These are phyloP conservation scores for Thaumatotibia leucotreta DNA, from an alignment of 1,140 invertebrate genomes.

Conservation along the genomic window DNA sequence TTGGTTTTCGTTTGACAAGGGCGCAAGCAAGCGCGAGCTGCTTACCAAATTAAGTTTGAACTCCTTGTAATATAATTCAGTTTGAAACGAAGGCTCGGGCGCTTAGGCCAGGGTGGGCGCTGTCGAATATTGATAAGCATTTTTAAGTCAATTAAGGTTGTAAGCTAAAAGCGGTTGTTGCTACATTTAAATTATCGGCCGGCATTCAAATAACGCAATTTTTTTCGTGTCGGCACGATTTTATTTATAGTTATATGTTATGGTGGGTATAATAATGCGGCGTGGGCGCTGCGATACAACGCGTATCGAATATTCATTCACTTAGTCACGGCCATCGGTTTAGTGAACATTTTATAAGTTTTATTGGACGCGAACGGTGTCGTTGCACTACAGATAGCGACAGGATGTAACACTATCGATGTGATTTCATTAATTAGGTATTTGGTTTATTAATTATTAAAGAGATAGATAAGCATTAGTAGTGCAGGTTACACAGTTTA, in stretches of 20 bases:
- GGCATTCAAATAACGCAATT: constrained; percentile 75
- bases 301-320: constrained; percentile 50
- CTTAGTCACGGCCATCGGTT: constrained; percentile 40
- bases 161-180: constrained; percentile 76
- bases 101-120: constrained; percentile 36
- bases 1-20: constrained; percentile 44
- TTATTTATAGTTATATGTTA: constrained; percentile 69
- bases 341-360: constrained; percentile 28
- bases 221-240: constrained; percentile 74
- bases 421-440: neutral
- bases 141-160: constrained; percentile 77
- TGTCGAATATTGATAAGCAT: constrained; percentile 68
- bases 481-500: no score
- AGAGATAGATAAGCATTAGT: neutral
- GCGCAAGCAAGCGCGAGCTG: constrained; percentile 33
- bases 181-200: constrained; percentile 76
- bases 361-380: constrained; percentile 17
- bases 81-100: constrained; percentile 21
- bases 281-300: constrained; percentile 52
- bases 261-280: constrained; percentile 56
- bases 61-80: constrained; percentile 31
- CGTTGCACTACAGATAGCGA: neutral
- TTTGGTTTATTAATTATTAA: neutral
- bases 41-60: constrained; percentile 39
- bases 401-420: neutral